phyloP scores from a whole-genome alignment of 2,797 vertebrate genomes.

The Carapus acus region DNA sequence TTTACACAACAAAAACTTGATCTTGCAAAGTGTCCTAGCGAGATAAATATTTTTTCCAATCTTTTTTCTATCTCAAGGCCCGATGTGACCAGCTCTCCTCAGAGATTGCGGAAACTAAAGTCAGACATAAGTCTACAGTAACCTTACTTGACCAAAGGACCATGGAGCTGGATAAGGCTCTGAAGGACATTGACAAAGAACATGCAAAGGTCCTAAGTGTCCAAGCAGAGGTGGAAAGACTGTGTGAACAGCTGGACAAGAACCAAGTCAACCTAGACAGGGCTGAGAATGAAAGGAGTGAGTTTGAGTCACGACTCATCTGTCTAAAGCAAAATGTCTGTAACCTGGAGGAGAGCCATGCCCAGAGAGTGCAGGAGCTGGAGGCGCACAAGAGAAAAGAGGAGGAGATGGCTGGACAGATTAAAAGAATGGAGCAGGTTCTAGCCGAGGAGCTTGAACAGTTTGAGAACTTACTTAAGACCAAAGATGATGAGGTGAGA shows the following conservation, averaged over 20 bases:
- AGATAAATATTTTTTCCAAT: no score
- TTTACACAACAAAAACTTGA: no score
- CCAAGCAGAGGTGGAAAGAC: slow-evolving; percentile 53
- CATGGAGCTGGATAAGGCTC: slow-evolving; percentile 42
- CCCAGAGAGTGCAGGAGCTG: slow-evolving; percentile 55
- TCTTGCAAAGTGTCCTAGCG: no score
- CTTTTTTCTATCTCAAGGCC: slow-evolving; percentile 44
- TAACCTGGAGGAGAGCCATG: slow-evolving; percentile 62
- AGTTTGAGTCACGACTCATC: slow-evolving; percentile 66
- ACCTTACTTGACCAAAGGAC: slow-evolving; percentile 65
- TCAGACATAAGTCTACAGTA: slow-evolving; percentile 47
- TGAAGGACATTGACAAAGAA: slow-evolving; percentile 43
- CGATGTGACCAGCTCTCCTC: slow-evolving; percentile 58
- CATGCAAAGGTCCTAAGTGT: slow-evolving; percentile 47
- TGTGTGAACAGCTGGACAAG: slow-evolving; percentile 63
- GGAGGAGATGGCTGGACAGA: slow-evolving; percentile 61
- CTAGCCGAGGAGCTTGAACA: slow-evolving; percentile 70
- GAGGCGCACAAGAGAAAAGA: slow-evolving; percentile 61
- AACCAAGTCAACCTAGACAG: slow-evolving; percentile 49
- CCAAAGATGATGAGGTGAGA: slow-evolving; percentile 69
- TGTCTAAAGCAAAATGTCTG: slow-evolving; percentile 60
- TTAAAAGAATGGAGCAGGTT: slow-evolving; percentile 68
- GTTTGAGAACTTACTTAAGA: slow-evolving; percentile 72
- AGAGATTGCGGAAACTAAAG: slow-evolving; percentile 64
- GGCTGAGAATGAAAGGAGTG: slow-evolving; percentile 61